Evolutionary conservation across 92 coral and sea anemone species (phyloP).

Genomic region (Pocillopora grandis): DNA sequence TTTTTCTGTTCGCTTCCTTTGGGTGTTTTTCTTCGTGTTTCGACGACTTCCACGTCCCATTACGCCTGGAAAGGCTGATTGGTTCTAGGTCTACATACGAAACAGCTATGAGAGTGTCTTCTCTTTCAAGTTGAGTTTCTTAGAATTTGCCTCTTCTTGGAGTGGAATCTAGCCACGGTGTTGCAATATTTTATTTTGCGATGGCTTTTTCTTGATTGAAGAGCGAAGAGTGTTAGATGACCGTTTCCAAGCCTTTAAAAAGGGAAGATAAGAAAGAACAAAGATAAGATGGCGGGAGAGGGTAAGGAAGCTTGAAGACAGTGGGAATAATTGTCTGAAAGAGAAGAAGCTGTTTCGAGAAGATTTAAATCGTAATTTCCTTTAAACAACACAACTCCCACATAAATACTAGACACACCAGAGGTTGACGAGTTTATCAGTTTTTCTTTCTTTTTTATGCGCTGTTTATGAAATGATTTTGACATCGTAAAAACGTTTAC

Average conservation of each 20-base stretch:
- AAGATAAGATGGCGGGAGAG: not conserved
- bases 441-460: no score
- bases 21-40: no score
- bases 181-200: not conserved
- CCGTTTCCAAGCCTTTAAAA: conserved; percentile 32
- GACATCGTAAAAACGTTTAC: no score
- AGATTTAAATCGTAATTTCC: no score
- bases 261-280: not conserved
- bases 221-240: conserved; percentile 8
- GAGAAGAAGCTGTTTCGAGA: no score
- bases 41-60: not conserved
- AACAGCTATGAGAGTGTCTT: not conserved
- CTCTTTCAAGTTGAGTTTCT: conserved; percentile 1
- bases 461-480: no score
- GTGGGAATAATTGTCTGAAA: no score
- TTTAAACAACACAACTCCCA: no score
- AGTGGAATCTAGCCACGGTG: not conserved
- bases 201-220: not conserved
- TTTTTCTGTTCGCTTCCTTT: no score
- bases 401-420: no score
- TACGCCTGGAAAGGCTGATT: not conserved
- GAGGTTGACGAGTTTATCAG: no score
- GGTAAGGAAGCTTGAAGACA: not conserved
- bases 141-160: not conserved
- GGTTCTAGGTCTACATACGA: not conserved